phyloP scores from a whole-genome alignment of 1,140 invertebrate species.

The Neocloeon triangulifer region DNA sequence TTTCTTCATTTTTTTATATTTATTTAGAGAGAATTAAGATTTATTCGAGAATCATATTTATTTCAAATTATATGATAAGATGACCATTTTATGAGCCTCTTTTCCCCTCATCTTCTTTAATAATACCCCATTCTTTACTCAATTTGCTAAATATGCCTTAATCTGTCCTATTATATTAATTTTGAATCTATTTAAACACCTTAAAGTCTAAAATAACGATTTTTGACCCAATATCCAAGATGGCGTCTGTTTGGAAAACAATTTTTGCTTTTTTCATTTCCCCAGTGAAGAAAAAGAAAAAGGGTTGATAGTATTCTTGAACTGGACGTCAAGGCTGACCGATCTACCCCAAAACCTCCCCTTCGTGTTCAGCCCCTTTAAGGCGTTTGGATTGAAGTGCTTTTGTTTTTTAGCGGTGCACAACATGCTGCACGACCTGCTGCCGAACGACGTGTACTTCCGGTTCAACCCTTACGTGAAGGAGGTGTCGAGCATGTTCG shows the following conservation, averaged over 20 bases:
- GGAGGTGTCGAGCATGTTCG: slow-evolving; percentile 61
- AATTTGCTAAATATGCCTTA: too few relatives aligned
- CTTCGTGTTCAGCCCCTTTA: background rate
- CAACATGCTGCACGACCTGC: slow-evolving; percentile 53
- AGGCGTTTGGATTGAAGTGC: background rate
- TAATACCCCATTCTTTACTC: too few relatives aligned
- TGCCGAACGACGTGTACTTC: slow-evolving; percentile 58
- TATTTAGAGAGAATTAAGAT: too few relatives aligned
- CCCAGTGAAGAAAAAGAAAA: background rate
- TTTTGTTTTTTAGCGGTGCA: slow-evolving; percentile 41
- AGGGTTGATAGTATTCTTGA: background rate
- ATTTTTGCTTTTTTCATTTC: background rate
- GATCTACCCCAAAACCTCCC: background rate
- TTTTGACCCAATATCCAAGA: background rate
- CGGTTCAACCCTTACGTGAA: slow-evolving; percentile 79
- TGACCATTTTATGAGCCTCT: too few relatives aligned
- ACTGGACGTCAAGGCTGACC: background rate
- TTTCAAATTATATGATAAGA: too few relatives aligned
- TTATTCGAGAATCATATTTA: too few relatives aligned
- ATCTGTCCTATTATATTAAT: too few relatives aligned
- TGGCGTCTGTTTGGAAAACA: background rate
- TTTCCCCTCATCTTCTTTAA: too few relatives aligned
- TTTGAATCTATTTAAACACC: too few relatives aligned
- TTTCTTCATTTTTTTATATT: too few relatives aligned
- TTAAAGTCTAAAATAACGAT: too few relatives aligned